These are phyloP conservation scores for Cybosia mesomella DNA, from an alignment of 2,888 invertebrate species.

Conservation along the genomic window DNA sequence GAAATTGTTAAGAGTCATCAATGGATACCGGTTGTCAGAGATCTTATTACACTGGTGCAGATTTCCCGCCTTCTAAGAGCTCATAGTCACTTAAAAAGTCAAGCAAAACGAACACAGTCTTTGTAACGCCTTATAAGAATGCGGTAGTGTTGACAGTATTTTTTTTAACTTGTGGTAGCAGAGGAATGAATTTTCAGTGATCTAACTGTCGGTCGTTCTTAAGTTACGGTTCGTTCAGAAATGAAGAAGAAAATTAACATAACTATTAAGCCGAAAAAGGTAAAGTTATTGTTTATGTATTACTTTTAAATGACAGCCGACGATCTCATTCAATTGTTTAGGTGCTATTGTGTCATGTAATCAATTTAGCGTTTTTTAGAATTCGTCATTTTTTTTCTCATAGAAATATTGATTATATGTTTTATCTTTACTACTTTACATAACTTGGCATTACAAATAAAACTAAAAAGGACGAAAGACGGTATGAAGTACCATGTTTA, in stretches of 20 bases:
- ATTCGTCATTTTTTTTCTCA: background rate
- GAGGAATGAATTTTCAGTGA: slow-evolving; percentile 32
- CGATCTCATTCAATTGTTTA: background rate
- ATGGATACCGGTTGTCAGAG: slow-evolving; percentile 30
- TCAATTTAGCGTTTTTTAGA: background rate
- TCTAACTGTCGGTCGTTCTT: slow-evolving; percentile 2
- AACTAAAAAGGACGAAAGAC: background rate
- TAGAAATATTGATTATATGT: background rate
- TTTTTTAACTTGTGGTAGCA: slow-evolving; percentile 18
- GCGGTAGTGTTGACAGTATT: slow-evolving; percentile 31
- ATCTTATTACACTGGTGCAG: slow-evolving; percentile 47
- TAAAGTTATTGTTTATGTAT: slow-evolving; percentile 31
- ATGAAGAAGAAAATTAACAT: slow-evolving; percentile 67
- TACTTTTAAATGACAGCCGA: background rate
- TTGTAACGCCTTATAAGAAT: slow-evolving; percentile 37
- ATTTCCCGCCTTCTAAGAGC: slow-evolving; percentile 50
- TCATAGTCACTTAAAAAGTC: slow-evolving; percentile 35
- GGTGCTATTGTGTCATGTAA: background rate
- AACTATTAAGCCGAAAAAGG: slow-evolving; percentile 57
- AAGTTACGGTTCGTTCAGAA: slow-evolving; percentile 8
- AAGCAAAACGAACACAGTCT: slow-evolving; percentile 45
- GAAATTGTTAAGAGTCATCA: slow-evolving; percentile 16
- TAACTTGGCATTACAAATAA: background rate
- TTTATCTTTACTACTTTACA: background rate
- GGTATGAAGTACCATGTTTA: background rate